Evolutionary conservation across 2,888 invertebrate genomes (phyloP).

Genomic region (Agapetus fuscipes): DNA sequence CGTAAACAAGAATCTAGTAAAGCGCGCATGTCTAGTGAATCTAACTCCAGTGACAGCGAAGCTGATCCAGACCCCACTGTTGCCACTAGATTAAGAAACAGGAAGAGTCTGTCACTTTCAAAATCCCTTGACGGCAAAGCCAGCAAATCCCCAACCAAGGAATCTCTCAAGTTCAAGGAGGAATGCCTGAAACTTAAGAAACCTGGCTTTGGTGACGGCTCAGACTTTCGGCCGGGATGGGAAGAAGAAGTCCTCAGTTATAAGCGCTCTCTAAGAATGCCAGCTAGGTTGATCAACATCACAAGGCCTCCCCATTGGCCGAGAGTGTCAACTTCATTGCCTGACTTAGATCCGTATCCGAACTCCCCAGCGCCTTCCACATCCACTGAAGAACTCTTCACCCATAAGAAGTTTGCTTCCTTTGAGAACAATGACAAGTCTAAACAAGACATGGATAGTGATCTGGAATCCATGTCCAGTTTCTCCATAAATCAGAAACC

Average conservation of each 20-base stretch:
- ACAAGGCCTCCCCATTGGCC: slow-evolving; percentile 61
- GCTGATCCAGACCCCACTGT: slow-evolving; percentile 35
- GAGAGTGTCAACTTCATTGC: slow-evolving; percentile 63
- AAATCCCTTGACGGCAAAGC: slow-evolving; percentile 19
- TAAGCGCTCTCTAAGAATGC: slow-evolving; percentile 74
- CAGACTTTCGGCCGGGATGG: slow-evolving; percentile 70
- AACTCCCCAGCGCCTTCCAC: slow-evolving; percentile 60
- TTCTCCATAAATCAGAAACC: slow-evolving; percentile 46
- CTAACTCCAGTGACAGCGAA: slow-evolving; percentile 37
- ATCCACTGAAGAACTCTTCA: slow-evolving; percentile 47
- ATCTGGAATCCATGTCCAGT: slow-evolving; percentile 58
- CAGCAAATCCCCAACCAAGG: slow-evolving; percentile 32
- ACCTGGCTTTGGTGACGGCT: slow-evolving; percentile 59
- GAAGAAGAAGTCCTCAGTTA: slow-evolving; percentile 75
- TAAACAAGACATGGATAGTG: slow-evolving; percentile 45
- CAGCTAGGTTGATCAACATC: slow-evolving; percentile 69
- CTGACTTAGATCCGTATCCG: slow-evolving; percentile 67
- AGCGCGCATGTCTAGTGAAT: slow-evolving; percentile 26
- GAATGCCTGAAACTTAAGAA: slow-evolving; percentile 33
- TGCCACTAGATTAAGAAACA: slow-evolving; percentile 30
- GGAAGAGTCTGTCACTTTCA: slow-evolving; percentile 23
- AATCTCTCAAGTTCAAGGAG: slow-evolving; percentile 33
- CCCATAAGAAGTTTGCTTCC: slow-evolving; percentile 27
- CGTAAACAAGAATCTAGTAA: slow-evolving; percentile 26
- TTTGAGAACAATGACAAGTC: slow-evolving; percentile 32